Evolutionary conservation across 2,113 vertebrate species (phyloP).

Genomic region (Poeciliopsis retropinna): DNA sequence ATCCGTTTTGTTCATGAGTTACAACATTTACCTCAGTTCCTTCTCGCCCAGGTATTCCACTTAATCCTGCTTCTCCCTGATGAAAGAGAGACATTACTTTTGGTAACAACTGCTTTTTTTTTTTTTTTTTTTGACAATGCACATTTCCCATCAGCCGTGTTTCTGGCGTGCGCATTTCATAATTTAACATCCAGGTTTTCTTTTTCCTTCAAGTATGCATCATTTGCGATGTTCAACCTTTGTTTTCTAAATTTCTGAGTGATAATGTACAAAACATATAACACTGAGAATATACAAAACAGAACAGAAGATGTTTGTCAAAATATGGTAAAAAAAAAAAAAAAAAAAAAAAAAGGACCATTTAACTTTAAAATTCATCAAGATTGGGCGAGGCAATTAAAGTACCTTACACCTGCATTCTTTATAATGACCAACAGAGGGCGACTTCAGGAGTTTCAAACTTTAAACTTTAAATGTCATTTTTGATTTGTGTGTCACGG

Average conservation of each 20-base stretch:
- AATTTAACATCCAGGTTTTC: no score
- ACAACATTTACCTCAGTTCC: slow-evolving; percentile 83
- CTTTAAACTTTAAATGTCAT: no score
- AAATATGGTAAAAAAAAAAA: not conserved
- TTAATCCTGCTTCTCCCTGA: slow-evolving; percentile 87
- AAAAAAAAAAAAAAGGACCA: not conserved
- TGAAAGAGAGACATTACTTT: slow-evolving; percentile 8
- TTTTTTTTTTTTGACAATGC: not conserved
- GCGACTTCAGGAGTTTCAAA: not conserved
- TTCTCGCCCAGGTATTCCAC: slow-evolving; percentile 86
- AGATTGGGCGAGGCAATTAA: not conserved
- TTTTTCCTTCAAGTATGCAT: no score
- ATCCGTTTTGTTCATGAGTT: not conserved
- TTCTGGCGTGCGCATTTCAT: no score
- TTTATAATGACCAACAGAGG: not conserved
- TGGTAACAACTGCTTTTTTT: not conserved
- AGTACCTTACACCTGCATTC: not conserved
- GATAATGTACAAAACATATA: no score
- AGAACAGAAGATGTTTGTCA: no score
- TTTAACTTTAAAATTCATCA: not conserved
- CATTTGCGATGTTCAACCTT: no score
- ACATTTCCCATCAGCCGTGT: not conserved
- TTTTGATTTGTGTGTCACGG: no score
- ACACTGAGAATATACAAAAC: no score
- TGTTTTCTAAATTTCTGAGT: no score